These are phyloP conservation scores for Aptenodytes forsteri DNA, from an alignment of 2,113 vertebrate species.

Conservation along the genomic window DNA sequence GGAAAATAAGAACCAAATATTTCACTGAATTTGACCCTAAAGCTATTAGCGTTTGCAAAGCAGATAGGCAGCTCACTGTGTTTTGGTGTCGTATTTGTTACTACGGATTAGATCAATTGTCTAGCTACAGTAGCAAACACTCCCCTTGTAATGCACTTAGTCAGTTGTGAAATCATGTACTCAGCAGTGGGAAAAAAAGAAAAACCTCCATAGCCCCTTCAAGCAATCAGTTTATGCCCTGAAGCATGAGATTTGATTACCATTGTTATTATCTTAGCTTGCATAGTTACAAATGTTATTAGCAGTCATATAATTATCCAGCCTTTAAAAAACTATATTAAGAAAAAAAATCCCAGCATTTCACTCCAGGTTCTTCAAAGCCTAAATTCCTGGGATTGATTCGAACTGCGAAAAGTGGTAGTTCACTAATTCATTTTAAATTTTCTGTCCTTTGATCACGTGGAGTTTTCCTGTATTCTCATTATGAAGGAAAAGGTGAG, in stretches of 20 bases:
- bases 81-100: constrained; percentile 3
- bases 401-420: rapidly evolving
- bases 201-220: constrained; percentile 25
- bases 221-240: constrained; percentile 61
- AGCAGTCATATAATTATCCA: constrained; percentile 36
- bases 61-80: background rate
- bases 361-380: background rate
- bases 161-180: constrained; percentile 41
- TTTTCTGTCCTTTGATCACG: background rate
- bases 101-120: background rate
- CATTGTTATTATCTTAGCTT: constrained; percentile 47
- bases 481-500: background rate
- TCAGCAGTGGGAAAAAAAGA: background rate
- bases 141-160: constrained; percentile 4
- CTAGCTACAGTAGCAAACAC: background rate
- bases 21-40: background rate
- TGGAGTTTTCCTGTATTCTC: background rate
- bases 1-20: background rate
- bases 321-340: constrained; percentile 15
- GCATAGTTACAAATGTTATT: constrained; percentile 49
- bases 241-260: constrained; percentile 60
- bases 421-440: background rate
- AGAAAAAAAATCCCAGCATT: background rate
- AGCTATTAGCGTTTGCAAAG: background rate
- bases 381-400: background rate